Conservation (phyloP, 2,888 invertebrate species). For the Aphidoletes aphidimyza region DNA sequence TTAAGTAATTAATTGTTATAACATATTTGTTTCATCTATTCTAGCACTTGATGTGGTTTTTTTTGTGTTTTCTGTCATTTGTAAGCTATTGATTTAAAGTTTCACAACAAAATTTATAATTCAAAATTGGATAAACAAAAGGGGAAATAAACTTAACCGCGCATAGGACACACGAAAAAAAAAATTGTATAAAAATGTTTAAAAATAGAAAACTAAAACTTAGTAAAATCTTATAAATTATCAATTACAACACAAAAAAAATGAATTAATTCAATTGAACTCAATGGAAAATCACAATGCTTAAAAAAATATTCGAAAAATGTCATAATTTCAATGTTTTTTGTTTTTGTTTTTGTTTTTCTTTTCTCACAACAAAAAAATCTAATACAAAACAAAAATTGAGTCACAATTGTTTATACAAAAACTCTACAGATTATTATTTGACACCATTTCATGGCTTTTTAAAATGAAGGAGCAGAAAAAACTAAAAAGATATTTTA, state of each 20-base stretch:
- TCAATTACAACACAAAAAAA: background rate
- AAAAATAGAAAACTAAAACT: background rate
- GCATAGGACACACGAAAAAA: background rate
- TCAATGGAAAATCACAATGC: background rate
- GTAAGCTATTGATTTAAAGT: background rate
- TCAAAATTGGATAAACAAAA: background rate
- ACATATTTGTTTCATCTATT: too few species aligned
- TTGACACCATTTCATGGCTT: too few species aligned
- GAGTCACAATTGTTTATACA: too few species aligned
- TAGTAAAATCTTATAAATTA: background rate
- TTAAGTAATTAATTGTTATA: background rate
- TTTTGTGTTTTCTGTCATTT: background rate
- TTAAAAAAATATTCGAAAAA: background rate
- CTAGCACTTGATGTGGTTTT: background rate
- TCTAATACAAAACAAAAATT: too few species aligned
- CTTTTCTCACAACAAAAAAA: too few species aligned
- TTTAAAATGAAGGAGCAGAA: too few species aligned
- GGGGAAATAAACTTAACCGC: background rate
- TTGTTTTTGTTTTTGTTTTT: too few species aligned
- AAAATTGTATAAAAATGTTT: background rate
- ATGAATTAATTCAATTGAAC: background rate
- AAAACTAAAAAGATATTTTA: too few species aligned
- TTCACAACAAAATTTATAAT: background rate
- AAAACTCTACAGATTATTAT: too few species aligned
- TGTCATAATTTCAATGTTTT: slow-evolving; percentile 4